Percentiles rank a stretch among this genome's conserved stretches.
These are phyloP conservation scores for Marasmarcha lunaedactyla DNA, from an alignment of 2,888 invertebrate genomes.

Conservation along the genomic window DNA sequence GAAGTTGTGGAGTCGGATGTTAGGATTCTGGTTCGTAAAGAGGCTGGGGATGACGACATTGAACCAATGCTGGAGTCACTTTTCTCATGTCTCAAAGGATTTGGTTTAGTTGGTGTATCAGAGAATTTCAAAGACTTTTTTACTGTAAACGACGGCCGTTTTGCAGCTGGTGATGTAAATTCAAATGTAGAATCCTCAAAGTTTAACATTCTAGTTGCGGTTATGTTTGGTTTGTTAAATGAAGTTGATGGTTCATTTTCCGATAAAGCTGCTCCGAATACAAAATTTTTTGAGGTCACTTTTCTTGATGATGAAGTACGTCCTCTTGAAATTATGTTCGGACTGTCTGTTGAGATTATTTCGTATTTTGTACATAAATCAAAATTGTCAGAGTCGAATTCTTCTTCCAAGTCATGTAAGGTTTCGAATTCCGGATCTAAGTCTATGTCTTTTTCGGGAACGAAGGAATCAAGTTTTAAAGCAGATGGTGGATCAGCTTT, in stretches of 20 bases:
- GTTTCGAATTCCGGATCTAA: conserved; percentile 43
- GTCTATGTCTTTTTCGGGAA: conserved; percentile 31
- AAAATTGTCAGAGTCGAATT: conserved; percentile 49
- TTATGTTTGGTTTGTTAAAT: conserved; percentile 36
- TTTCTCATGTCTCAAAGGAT: conserved; percentile 29
- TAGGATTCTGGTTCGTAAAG: conserved; percentile 29
- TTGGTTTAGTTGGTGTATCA: conserved; percentile 35
- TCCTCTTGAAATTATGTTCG: conserved; percentile 53
- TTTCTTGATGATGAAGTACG: conserved; percentile 34
- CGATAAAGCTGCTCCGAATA: conserved; percentile 53
- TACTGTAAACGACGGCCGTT: conserved; percentile 30
- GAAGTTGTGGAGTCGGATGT: conserved; percentile 49
- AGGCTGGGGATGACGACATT: conserved; percentile 32
- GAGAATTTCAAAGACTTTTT: conserved; percentile 53
- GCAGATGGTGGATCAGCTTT: conserved; percentile 18
- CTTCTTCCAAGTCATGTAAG: conserved; percentile 55
- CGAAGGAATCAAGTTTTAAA: conserved; percentile 22
- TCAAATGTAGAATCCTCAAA: conserved; percentile 55
- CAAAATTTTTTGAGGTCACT: conserved; percentile 40
- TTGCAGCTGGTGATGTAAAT: conserved; percentile 47
- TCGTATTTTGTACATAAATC: conserved; percentile 59
- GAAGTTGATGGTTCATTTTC: conserved; percentile 52
- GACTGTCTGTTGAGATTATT: conserved; percentile 62
- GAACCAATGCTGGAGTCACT: conserved; percentile 48
- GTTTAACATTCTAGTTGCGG: conserved; percentile 44